Conservation (phyloP, 2,888 invertebrate genomes). For the Parnassius smintheus region DNA sequence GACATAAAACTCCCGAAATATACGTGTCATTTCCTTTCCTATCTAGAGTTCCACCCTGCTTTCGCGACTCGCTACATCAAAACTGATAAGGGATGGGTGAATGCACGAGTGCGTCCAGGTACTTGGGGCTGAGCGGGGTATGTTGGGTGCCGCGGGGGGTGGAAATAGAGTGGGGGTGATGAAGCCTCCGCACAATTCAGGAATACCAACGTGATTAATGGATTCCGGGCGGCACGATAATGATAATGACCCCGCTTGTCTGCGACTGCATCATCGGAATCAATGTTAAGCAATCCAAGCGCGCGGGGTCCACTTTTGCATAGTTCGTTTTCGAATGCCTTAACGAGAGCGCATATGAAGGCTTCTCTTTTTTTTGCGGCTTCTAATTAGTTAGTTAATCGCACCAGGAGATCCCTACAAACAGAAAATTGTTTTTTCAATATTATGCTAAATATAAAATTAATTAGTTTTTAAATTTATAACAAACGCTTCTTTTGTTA, state of each 20-base stretch:
- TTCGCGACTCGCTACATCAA: constrained; percentile 60
- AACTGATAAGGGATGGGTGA: constrained; percentile 78
- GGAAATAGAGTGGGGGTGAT: constrained; percentile 37
- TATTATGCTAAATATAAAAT: too few relatives aligned
- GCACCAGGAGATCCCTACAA: neutral
- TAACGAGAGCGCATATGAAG: constrained; percentile 39
- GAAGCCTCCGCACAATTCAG: constrained; percentile 53
- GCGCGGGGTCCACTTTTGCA: constrained; percentile 56
- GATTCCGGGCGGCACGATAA: constrained; percentile 68
- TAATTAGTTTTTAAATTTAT: too few relatives aligned
- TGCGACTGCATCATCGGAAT: constrained; percentile 69
- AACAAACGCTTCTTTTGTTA: too few relatives aligned
- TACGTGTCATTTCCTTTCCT: constrained; percentile 53
- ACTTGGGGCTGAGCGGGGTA: constrained; percentile 53
- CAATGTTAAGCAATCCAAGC: constrained; percentile 52
- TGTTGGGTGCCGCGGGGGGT: constrained; percentile 18
- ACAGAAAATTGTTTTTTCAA: neutral
- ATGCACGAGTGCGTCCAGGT: constrained; percentile 77
- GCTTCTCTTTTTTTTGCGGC: constrained; percentile 31
- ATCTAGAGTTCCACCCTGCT: constrained; percentile 56
- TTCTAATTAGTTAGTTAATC: constrained; percentile 33
- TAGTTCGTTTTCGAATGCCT: constrained; percentile 45
- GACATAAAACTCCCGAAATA: constrained; percentile 39
- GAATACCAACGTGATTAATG: constrained; percentile 78
- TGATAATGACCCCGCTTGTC: constrained; percentile 73